phyloP scores from a whole-genome alignment of 2,888 invertebrate species.

The Harpalus rufipes region DNA sequence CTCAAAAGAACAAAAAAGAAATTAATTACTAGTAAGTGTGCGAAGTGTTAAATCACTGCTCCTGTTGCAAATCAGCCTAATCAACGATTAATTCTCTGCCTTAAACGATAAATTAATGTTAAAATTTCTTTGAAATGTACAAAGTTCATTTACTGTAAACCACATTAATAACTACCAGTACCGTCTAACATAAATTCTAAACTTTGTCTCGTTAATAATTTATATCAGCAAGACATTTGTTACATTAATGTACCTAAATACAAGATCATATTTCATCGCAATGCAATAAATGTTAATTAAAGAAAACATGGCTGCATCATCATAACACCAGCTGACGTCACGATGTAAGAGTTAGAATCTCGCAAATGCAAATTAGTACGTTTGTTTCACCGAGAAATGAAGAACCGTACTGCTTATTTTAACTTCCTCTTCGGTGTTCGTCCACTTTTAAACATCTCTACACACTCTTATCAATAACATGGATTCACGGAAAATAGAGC shows the following conservation, averaged over 20 bases:
- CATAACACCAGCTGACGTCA: conserved; percentile 25
- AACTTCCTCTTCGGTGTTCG: too few species aligned
- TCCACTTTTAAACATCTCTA: too few species aligned
- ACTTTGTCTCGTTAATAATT: conserved; percentile 53
- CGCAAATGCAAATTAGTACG: neutral
- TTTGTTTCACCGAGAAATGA: neutral
- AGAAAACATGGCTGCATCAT: conserved; percentile 29
- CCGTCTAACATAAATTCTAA: conserved; percentile 50
- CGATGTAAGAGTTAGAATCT: conserved; percentile 1
- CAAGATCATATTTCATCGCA: conserved; percentile 39
- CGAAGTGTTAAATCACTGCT: too few species aligned
- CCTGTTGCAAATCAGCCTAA: conserved; percentile 37
- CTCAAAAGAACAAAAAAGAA: too few species aligned
- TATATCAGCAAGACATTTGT: conserved; percentile 52
- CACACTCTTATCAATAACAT: too few species aligned
- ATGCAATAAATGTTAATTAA: conserved; percentile 52
- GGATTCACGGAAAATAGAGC: too few species aligned
- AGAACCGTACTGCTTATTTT: too few species aligned
- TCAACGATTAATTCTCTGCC: conserved; percentile 37
- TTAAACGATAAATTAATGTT: conserved; percentile 27
- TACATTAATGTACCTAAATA: conserved; percentile 51
- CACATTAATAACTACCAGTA: conserved; percentile 46
- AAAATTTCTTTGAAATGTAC: conserved; percentile 34
- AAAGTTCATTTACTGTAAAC: conserved; percentile 49
- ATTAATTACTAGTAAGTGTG: too few species aligned